phyloP scores from a whole-genome alignment of 2,113 vertebrate species.

The Onychostruthus taczanowskii region DNA sequence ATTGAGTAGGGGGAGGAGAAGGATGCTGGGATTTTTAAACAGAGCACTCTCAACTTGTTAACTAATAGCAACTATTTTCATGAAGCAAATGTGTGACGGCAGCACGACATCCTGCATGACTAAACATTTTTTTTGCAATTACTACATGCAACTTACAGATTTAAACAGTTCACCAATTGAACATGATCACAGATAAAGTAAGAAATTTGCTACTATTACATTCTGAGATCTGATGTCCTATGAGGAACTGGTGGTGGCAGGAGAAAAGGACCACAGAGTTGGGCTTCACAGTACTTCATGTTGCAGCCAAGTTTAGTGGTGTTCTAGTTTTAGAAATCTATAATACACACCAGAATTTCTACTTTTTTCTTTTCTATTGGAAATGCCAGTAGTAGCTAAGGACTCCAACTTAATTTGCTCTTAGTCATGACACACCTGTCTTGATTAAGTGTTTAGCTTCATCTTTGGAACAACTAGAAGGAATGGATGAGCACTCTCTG shows the following conservation, averaged over 20 bases:
- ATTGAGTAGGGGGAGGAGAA: not conserved
- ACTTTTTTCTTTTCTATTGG: not conserved
- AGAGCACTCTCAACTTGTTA: not conserved
- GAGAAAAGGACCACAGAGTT: not conserved
- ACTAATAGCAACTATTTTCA: not conserved
- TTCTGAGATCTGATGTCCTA: not conserved
- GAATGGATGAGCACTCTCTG: not conserved
- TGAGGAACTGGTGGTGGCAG: not conserved
- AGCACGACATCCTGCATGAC: not conserved
- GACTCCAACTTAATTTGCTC: not conserved
- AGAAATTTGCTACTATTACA: not conserved
- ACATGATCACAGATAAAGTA: not conserved
- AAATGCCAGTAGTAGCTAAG: not conserved
- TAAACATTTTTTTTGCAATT: not conserved
- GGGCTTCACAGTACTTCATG: not conserved
- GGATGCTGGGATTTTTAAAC: not conserved
- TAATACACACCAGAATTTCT: not conserved
- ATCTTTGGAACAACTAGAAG: not conserved
- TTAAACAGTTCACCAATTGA: not conserved
- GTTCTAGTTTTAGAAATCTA: not conserved
- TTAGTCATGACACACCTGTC: not conserved
- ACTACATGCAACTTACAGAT: not conserved
- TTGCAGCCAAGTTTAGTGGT: not conserved
- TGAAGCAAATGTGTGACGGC: not conserved
- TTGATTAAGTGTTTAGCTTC: not conserved